Base-by-base conservation (phyloP, 2,888 invertebrate genomes). In the Microplitis deprimator region DNA sequence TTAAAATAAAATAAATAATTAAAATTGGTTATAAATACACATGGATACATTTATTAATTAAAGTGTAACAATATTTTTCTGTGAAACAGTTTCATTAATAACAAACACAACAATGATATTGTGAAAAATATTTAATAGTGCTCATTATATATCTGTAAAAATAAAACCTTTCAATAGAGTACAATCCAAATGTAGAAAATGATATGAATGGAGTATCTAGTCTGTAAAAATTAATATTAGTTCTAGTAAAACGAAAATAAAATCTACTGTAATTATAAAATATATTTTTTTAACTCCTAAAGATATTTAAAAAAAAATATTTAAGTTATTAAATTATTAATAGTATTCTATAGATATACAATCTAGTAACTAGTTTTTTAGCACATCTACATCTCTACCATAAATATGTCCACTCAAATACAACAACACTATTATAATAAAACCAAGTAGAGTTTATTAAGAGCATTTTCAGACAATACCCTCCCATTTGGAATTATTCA, bases 111-210 rank as follows among this genome's bases (percentile, higher is more conserved):
- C 39, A 40, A 38, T n/a, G n/a, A 68, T 39, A 20, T 62, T 29
- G 38, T 29, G 38, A 1, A 29, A 38, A 65, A 62, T 20, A 62
- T 17, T 62, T 29, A 29, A 75, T 67, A 71, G 70, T 70, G 61
- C 29, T 69, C 50, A 20, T 67, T 40, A 70, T 40, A 67, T 68
- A 29, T 61, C 59, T 29, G 62, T 73, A 20, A 70, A 72, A 80
- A 79, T 83, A 86, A 50, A 50, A 89, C 89, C 89, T 89, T 87
- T 89, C 84, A 80, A 83, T 78, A 84, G 83, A 82, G 85, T 88
- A 89, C 81, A 90, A 86, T 86, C 90, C 88, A 81, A 85, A 79
- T 82, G 87, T 87, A 82, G 88, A 84, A 87, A 87, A 87, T 80
- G 89, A 88, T 84, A 88, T 85, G 86, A 88, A 88, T 83, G 87